A percentile compares a stretch with the other conserved stretches of the same genome.
Evolutionary conservation across 1,140 invertebrate genomes (phyloP).

Genomic region (Pararge aegeria): DNA sequence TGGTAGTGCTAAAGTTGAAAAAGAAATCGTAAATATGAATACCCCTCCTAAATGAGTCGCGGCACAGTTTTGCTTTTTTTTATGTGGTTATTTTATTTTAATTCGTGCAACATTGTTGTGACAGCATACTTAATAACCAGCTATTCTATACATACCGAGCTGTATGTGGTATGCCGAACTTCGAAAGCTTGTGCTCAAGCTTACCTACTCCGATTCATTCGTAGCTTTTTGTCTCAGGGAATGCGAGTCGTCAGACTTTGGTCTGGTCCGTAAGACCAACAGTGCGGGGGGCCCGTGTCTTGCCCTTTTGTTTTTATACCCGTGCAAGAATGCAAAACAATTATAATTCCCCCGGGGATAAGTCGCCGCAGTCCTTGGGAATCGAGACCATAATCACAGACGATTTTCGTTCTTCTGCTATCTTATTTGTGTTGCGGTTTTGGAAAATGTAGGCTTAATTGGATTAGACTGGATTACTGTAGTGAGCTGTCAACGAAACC

Average conservation of each 20-base stretch:
- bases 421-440: conserved; percentile 64
- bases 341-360: conserved; percentile 76
- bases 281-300: conserved; percentile 61
- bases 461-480: conserved; percentile 42
- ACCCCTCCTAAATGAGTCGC: conserved; percentile 15
- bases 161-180: not conserved
- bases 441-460: conserved; percentile 59
- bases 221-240: conserved; percentile 72
- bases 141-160: conserved; percentile 4
- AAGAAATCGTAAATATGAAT: conserved; percentile 19
- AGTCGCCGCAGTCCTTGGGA: conserved; percentile 58
- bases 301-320: conserved; percentile 76
- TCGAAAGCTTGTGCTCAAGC: conserved; percentile 13
- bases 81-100: conserved; percentile 10
- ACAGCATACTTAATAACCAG: conserved; percentile 5
- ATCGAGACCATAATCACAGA: conserved; percentile 59
- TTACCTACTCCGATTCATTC: conserved; percentile 57
- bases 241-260: conserved; percentile 74
- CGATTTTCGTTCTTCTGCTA: conserved; percentile 56
- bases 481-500: conserved; percentile 9
- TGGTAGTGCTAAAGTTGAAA: conserved; percentile 14
- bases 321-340: conserved; percentile 79
- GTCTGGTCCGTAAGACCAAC: conserved; percentile 61
- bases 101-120: conserved; percentile 24
- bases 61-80: conserved; percentile 9